Evolutionary conservation across 2,113 vertebrate genomes (phyloP), one percentile per base, ranked within the genome.

Genomic region (Petroica traversi): DNA sequence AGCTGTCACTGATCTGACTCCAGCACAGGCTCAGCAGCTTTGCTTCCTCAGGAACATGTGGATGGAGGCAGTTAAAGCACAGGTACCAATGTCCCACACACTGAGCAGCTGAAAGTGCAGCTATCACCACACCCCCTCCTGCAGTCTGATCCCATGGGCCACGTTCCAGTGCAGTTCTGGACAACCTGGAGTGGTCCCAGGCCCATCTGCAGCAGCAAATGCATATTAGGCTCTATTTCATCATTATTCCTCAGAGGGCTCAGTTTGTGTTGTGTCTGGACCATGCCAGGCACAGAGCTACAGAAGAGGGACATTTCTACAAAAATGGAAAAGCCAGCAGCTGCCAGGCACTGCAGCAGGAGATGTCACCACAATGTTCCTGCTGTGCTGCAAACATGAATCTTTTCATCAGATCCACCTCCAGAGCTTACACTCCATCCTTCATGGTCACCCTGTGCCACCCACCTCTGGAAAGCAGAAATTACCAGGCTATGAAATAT

Each of bases 41-140:
- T 58, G 34, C 64, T 49, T 75, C 81, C 16, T 29, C 45, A 2
- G 1, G 14, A 66, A 41, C 41, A 54, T 15, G 51, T 66, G 68
- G 31, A 36, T 4, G 13, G 58, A 77, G 73, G 26, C 12, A 16
- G 58, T 49, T 22, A 41, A 81, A 77, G 59, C 59, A 25, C 6
- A 7, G 62, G 10, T 14, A 15, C 2, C 3, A 33, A 11, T 29
- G 33, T 38, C 41, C 59, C 0, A 0, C 31, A 29, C n/a, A 61
- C n/a, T 41, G 38, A 59, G 59, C 54, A 16, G 4, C 28, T 66
- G 9, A 73, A 77, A 48, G 5, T 23, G 14, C 28, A 61, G 24
- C 41, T 64, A 1, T 19, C 51, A 55, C 24, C 46, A 4, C 64
- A 48, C 1, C 2, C 2, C 23, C 49, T 31, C 0, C 28, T 62